Evolutionary conservation across 2,113 vertebrate species (phyloP).

Genomic region (Scomber japonicus): DNA sequence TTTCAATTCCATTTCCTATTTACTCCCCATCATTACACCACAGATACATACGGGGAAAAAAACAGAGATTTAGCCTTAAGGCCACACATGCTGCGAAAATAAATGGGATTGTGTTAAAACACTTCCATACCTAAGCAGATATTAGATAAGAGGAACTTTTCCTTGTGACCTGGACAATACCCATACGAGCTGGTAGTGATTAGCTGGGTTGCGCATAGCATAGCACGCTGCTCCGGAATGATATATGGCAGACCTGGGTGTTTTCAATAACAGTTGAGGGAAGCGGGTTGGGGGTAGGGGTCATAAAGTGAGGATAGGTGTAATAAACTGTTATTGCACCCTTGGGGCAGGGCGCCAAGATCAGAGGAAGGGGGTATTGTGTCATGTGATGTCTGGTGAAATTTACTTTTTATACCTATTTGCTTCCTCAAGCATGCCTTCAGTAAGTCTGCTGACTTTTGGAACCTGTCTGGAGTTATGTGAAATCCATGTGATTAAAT

Average conservation of each 20-base stretch:
- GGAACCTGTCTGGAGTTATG: constrained; percentile 19
- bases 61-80: constrained; percentile 38
- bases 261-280: constrained; percentile 85
- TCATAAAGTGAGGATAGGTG: constrained; percentile 83
- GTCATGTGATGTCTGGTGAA: constrained; percentile 70
- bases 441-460: constrained; percentile 42
- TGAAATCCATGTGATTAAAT: neutral
- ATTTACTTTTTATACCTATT: constrained; percentile 65
- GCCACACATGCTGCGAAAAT: constrained; percentile 61
- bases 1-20: constrained; percentile 52
- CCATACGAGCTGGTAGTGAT: constrained; percentile 59
- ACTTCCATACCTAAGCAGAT: constrained; percentile 65
- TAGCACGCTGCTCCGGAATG: constrained; percentile 79
- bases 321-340: constrained; percentile 88
- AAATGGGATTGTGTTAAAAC: constrained; percentile 72
- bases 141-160: constrained; percentile 71
- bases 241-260: constrained; percentile 79
- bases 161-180: constrained; percentile 61
- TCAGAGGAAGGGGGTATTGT: constrained; percentile 76
- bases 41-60: constrained; percentile 37
- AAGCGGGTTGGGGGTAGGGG: constrained; percentile 57
- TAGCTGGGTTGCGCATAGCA: constrained; percentile 71
- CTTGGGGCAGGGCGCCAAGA: constrained; percentile 76
- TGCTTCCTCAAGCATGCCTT: constrained; percentile 47
- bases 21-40: constrained; percentile 54